Conservation (phyloP, 2,113 vertebrate species). For the Anser cygnoides region DNA sequence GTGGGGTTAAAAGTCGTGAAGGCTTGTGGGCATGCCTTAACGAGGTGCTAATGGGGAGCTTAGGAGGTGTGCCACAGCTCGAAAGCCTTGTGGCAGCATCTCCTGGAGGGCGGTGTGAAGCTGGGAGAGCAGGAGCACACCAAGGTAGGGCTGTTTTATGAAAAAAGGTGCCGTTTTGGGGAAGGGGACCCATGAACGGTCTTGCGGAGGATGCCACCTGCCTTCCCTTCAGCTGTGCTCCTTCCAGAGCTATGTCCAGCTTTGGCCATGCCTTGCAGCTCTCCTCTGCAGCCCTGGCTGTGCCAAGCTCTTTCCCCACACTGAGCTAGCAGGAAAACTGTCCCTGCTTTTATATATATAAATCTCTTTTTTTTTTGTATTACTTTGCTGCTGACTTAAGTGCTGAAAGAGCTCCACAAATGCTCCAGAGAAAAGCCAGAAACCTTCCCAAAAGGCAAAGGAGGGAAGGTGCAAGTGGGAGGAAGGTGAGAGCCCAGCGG, state of each 20-base stretch:
- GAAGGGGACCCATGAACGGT: neutral
- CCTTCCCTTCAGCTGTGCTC: neutral
- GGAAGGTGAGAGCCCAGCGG: neutral
- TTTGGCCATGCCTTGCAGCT: rapidly evolving
- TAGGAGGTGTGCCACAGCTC: neutral
- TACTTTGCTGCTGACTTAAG: neutral
- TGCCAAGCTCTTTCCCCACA: rapidly evolving
- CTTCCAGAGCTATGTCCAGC: neutral
- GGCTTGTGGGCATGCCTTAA: neutral
- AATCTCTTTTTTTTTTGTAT: neutral
- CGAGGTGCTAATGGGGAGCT: neutral
- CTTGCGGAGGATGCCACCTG: neutral
- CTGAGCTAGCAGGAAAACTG: neutral
- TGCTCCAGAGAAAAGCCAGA: neutral
- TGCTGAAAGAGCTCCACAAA: neutral
- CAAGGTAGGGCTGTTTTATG: neutral
- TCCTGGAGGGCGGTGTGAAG: neutral
- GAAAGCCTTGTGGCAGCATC: neutral
- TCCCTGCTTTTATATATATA: neutral
- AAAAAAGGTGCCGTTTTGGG: neutral
- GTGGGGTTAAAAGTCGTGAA: neutral
- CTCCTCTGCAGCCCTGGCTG: neutral
- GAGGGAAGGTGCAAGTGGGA: neutral
- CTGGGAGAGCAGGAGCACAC: too few species aligned
- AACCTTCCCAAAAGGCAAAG: too few species aligned